Evolutionary conservation across 2,888 invertebrate species (phyloP), one percentile per base, ranked within the genome.

Genomic region (Lasioglossum pauxillum): DNA sequence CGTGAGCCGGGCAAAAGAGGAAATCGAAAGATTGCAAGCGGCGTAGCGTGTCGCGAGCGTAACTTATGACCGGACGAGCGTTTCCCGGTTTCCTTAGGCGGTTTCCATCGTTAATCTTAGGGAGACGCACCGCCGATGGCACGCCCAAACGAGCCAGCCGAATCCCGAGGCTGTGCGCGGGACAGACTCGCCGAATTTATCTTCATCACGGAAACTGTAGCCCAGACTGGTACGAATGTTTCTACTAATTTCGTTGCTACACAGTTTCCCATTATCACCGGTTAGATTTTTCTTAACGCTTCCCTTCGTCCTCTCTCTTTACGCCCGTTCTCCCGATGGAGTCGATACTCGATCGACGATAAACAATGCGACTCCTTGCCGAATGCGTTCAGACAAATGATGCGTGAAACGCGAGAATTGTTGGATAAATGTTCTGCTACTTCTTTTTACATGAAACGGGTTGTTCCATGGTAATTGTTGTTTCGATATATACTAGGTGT

Each of bases 61-160:
- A 88, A 89, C 86, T 87, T 78, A 75, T 77, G 77, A 57, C 35
- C 80, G 80, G 78, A 80, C 83, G 83, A 88, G 73, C 75, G 82
- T 84, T 84, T 71, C 23, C 84, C 73, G 78, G 60, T 82, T 86
- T 87, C 87, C 84, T 82, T 82, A 31, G 78, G 78, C 83, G 75
- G 64, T 82, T 84, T 80, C 73, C 85, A 89, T 90, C 90, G 90
- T 90, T 90, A 90, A 90, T 90, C 90, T 90, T 86, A 41, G 71
- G 67, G 76, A 80, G 67, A 75, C 72, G 49, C 72, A 53, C 49
- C 76, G 60, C 67, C 81, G 81, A 84, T 78, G 75, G 71, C 79
- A 57, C 80, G 77, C 75, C 73, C 83, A 80, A 85, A 87, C 85
- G 80, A 80, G 77, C 71, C 75, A 82, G 71, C 67, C 71, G 75